Base-by-base conservation (phyloP, 2,113 vertebrate genomes). In the Pseudolaguvia tuberculata region DNA sequence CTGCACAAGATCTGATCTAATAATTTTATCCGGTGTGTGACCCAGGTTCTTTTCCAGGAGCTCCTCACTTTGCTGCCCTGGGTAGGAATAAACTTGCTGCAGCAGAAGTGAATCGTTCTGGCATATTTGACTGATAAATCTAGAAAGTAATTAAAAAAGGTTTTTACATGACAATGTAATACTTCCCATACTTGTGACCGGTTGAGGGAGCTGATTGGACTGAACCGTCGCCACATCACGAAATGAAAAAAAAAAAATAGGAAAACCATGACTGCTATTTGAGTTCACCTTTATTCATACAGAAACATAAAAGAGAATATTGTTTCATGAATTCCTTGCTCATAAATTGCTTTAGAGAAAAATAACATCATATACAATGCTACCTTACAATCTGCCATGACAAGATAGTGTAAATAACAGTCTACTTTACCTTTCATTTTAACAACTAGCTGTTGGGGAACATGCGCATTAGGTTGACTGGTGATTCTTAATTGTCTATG, bases 1-100 rank as follows among this genome's bases (percentile, higher is more conserved):
- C 58, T 75, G 66, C 73, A 55, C 23, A 61, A 14, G 48, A 42
- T 55, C 71, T 56, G 4, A 57, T 73, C 63, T 18, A 59, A 67
- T 48, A 73, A 39, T 50, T 72, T 50, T 39, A 59, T 29, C 56
- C 9, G 14, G 70, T 72, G 21, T 29, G 52, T 12, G 48, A 72
- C 42, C 7, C 45, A 50, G 25, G 45, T 72, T 70, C 31, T 45
- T 12, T 3, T 53, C 13, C 17, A 35, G 47, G 27, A 52, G 58
- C 13, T 21, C 61, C n/a, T 65, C 39, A 23, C 4, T 65, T 65
- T 65, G 31, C 8, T 4, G 31, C 58, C 20, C 13, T 39, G n/a
- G 4, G 13, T 48, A 5, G 14, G 39, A 42, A 42, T 42, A 42
- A 42, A 42, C 39, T 42, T 42, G 9, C 39, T 42, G 4, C 6